Base-by-base conservation (phyloP, 2,113 vertebrate genomes). In the Aspiorhynchus laticeps region DNA sequence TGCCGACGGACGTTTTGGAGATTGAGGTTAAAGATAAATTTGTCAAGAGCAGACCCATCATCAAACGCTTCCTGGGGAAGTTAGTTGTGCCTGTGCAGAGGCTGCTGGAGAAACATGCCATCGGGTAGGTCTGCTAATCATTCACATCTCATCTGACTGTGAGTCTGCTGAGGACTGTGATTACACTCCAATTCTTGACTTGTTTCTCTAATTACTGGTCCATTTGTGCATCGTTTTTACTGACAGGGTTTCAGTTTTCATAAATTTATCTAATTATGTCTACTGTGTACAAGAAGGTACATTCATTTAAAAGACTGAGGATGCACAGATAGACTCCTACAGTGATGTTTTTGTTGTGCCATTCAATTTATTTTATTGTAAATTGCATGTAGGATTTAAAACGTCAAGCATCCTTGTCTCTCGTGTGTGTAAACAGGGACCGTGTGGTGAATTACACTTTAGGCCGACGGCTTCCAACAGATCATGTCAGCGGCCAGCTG, bases 1-100 rank as follows among this genome's bases (percentile, higher is more conserved):
- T 99, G 86, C 98, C 98, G 59, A 99, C 98, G 9, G 98, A 99
- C 5, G 98, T 99, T 85, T 93, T 99, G 94, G 98, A 99, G 94
- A 97, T 99, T 61, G 98, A 99, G 93, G 98, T 99, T 87, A 99
- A 99, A 92, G 98, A 99, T 90, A 99, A 99, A 92, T 99, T 99
- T 90, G 97, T 97, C 75, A 99, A 99, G 91, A 99, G 98, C 90
- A 96, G 98, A 7, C 98, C 98, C 0, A 99, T 99, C 94, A 99
- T 99, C 95, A 99, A 98, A 53, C 97, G 98, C 63, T 99, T 99
- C 91, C 94, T 99, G 88, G 98, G 98, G 89, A 99, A 98, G 91
- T 94, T 99, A 59, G 97, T 96, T 0, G 97, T 99, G 92, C 98
- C 98, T 0, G 98, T 99, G 10, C 98, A 99, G 84, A 96, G 98